Conservation (phyloP, 2,113 vertebrate species). For the Aldabrachelys gigantea region DNA sequence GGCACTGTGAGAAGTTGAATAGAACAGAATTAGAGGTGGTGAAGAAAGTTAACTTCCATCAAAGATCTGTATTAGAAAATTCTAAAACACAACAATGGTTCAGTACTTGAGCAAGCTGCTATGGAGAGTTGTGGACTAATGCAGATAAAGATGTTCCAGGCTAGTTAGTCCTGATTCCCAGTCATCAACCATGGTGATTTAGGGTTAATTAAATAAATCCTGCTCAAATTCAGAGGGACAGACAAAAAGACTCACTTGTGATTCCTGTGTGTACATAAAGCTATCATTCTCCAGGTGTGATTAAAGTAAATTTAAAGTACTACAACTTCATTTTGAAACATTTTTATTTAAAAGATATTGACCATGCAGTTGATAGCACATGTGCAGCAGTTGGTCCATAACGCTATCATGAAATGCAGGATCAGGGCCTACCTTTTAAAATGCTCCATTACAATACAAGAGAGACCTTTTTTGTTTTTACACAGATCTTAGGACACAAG, state of each 20-base stretch:
- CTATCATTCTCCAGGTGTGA: not conserved
- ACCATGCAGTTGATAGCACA: not conserved
- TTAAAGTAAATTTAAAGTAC: not conserved
- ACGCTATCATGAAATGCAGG: not conserved
- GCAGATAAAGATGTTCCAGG: not conserved
- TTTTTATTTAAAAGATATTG: not conserved
- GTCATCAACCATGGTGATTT: not conserved
- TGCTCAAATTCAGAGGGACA: accelerated
- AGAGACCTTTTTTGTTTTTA: conserved; percentile 23
- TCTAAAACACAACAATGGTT: not conserved
- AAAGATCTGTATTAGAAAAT: not conserved
- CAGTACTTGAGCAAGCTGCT: conserved; percentile 4
- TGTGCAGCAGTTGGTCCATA: not conserved
- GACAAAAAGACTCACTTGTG: not conserved
- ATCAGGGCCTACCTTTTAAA: not conserved
- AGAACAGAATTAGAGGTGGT: not conserved
- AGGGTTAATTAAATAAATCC: not conserved
- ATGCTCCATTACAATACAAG: not conserved
- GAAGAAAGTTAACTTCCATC: not conserved
- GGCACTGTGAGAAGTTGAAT: not conserved
- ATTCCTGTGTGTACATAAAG: not conserved
- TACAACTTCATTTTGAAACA: not conserved
- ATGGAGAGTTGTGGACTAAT: not conserved
- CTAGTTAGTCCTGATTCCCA: not conserved
- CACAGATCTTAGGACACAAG: conserved; percentile 22